Percentiles rank a stretch among this genome's conserved stretches.
phyloP scores from a whole-genome alignment of 2,113 vertebrate genomes.

The Sinocyclocheilus rhinocerous region DNA sequence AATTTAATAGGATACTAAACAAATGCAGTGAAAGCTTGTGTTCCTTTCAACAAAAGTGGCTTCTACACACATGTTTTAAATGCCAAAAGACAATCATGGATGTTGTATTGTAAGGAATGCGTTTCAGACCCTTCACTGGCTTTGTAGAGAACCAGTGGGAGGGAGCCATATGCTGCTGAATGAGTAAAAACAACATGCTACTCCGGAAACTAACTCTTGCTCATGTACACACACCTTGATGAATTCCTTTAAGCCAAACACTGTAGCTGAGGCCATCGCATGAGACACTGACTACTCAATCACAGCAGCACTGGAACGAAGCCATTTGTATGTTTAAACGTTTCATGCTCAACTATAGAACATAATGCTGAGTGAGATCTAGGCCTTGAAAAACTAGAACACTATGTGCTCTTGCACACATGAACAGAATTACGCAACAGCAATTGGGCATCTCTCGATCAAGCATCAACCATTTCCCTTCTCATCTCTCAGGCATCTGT shows the following conservation, averaged over 20 bases:
- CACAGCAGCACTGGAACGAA: neutral
- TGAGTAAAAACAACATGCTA: neutral
- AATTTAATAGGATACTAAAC: neutral
- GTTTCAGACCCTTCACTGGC: constrained; percentile 2
- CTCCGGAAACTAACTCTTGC: constrained; percentile 10
- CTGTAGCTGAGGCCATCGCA: neutral
- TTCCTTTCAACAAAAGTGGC: constrained; percentile 20
- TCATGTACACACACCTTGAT: neutral
- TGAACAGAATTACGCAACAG: constrained; percentile 24
- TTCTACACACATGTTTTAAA: neutral
- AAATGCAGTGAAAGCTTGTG: neutral
- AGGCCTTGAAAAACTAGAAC: constrained; percentile 2
- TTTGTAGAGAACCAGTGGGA: constrained; percentile 21
- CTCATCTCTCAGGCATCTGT: constrained; percentile 2
- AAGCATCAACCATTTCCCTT: neutral
- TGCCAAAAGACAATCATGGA: neutral
- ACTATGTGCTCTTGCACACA: constrained; percentile 13
- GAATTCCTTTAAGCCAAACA: neutral
- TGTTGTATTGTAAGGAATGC: constrained; percentile 16
- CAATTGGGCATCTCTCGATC: constrained; percentile 1
- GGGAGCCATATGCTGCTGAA: constrained; percentile 26
- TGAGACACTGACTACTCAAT: neutral
- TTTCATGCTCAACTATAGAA: neutral
- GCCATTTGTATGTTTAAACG: neutral
- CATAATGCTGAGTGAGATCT: neutral